Evolutionary conservation across 1,140 invertebrate genomes (phyloP), one percentile per base, ranked within the genome.

Genomic region (Melipona quadrifasciata): DNA sequence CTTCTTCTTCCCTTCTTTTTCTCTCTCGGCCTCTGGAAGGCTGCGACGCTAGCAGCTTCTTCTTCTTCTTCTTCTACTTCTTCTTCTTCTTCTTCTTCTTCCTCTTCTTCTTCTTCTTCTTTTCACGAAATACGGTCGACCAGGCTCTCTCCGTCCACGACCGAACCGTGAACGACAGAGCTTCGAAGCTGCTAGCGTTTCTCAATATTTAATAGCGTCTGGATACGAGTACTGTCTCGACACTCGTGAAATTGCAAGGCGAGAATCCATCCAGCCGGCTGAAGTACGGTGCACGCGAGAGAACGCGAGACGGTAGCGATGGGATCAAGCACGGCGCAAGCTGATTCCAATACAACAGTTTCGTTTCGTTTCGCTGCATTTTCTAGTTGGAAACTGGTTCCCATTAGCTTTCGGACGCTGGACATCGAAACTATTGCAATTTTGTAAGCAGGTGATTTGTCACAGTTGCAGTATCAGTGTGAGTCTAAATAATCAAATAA

Each of bases 191-290:
- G 81, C 76, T 55, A 79, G 82, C 61, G 90, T 93, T 92, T 91
- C 93, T 94, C 93, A 94, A 94, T 94, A 94, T 94, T 94, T 94
- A 94, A 94, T 94, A 94, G 92, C 92, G 92, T 94, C 93, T 92
- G 91, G 92, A 86, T 90, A 89, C 89, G 91, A 93, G 91, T 94
- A 93, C 94, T 95, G 92, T 91, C 94, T 94, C 94, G 93, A 94
- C 93, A 94, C 92, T 94, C 93, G 88, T 94, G 92, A 93, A 95
- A 95, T 95, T 94, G 93, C 93, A 91, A 92, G 91, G 91, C 92
- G 90, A 74, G 82, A 88, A 86, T 75, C 34, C 31, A 47, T 21
- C 21, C 11, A 34, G 11, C 4, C 12, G 86, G 88, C 65, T 90
- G 39, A 58, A 64, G 24, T 14, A 61, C 39, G 16, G 57, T 31